Base-by-base conservation (phyloP, 2,113 vertebrate species). In the Phalacrocorax aristotelis region DNA sequence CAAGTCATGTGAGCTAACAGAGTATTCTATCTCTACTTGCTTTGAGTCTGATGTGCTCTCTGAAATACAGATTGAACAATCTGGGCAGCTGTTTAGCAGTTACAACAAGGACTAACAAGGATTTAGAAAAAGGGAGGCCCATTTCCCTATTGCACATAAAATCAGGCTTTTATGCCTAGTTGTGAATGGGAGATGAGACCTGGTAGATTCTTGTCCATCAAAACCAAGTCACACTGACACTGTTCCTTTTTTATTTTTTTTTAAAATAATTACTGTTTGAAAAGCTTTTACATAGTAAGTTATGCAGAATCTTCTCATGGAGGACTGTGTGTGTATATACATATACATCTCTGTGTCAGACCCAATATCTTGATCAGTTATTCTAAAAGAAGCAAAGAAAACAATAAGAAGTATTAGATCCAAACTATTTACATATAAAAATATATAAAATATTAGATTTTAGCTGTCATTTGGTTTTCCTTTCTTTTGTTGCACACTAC, bases 11-110 rank as follows among this genome's bases (percentile, higher is more conserved):
- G 74, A 60, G 21, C 42, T 32, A 64, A 30, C 25, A 77, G 30
- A 60, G 65, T 64, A 57, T 74, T 44, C 32, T 54, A 0, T 32
- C 76, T 93, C 30, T 54, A 7, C 62, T 36, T 77, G 58, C 49
- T 75, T 55, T 83, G 54, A 65, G 36, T 57, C 34, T 65, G 42
- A 75, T 83, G 55, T 48, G 64, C 54, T 66, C 27, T 78, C 89
- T 94, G 81, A 93, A 93, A 87, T 42, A 51, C 74, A 94, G 48
- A 78, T 89, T 77, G 64, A 93, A 84, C 64, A 52, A 57, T 66
- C 7, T 36, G 16, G 55, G 72, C 77, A 95, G 52, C 64, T 93
- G 64, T 52, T 74, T 40, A 89, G 55, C 72, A 69, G 62, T 64
- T 51, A 64, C 38, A 57, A 75, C 30, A 92, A 88, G 49, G 36